A percentile compares a stretch with the other conserved stretches of the same genome.
Evolutionary conservation across 2,888 invertebrate species (phyloP).

Genomic region (Tiliacea aurago): DNA sequence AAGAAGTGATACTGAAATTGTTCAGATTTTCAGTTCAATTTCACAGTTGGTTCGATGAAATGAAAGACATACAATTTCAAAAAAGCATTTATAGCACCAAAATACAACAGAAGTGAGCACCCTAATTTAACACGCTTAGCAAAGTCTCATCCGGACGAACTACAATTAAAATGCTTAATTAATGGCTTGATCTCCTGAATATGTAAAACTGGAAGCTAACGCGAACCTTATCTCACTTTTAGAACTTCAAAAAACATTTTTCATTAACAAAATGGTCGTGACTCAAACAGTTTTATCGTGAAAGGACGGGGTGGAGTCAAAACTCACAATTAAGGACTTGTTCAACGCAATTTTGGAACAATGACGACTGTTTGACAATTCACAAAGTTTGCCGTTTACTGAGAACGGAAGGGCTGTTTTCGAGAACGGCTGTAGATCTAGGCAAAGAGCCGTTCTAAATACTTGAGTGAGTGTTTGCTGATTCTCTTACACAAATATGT

Average conservation of each 20-base stretch:
- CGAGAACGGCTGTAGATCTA: conserved; percentile 29
- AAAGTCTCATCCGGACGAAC: conserved; percentile 49
- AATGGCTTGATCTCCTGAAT: conserved; percentile 59
- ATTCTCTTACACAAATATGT: conserved; percentile 47
- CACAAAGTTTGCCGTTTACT: conserved; percentile 54
- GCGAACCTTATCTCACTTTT: conserved; percentile 53
- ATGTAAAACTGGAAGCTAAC: conserved; percentile 58
- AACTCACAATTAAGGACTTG: conserved; percentile 59
- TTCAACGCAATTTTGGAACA: conserved; percentile 57
- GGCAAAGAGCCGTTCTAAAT: conserved; percentile 38
- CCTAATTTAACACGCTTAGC: conserved; percentile 34
- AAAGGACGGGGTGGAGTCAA: conserved; percentile 36
- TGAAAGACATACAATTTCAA: background rate
- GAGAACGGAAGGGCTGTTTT: conserved; percentile 36
- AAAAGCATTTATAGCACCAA: too few species aligned
- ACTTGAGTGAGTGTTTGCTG: conserved; percentile 41
- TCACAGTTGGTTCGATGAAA: too few species aligned
- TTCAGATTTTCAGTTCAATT: background rate
- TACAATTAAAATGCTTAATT: conserved; percentile 60
- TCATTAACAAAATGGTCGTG: conserved; percentile 56
- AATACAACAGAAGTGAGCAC: conserved; percentile 1
- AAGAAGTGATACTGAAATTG: background rate
- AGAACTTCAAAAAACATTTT: conserved; percentile 63
- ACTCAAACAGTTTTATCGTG: conserved; percentile 50
- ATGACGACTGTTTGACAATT: conserved; percentile 62